These are phyloP conservation scores for Lordiphosa andalusiaca DNA, from an alignment of 2,888 invertebrate species.

Conservation along the genomic window DNA sequence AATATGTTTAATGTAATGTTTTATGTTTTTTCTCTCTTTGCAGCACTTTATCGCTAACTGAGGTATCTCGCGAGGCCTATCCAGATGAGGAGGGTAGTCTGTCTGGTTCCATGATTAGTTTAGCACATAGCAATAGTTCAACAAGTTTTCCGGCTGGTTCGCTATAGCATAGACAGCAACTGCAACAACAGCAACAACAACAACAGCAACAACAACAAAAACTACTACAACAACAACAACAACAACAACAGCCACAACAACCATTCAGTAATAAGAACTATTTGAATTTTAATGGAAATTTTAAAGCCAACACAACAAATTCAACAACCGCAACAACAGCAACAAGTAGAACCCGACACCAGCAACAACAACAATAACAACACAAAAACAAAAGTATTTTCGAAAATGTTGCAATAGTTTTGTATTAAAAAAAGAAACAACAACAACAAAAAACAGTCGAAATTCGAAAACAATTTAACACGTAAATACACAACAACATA, in stretches of 20 bases:
- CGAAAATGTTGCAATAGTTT: constrained; percentile 38
- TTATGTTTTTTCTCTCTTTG: constrained; percentile 53
- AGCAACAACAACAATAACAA: constrained; percentile 66
- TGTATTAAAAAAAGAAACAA: constrained; percentile 20
- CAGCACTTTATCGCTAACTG: constrained; percentile 94
- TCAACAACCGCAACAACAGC: constrained; percentile 37
- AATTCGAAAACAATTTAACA: constrained; percentile 25
- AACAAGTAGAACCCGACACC: constrained; percentile 45
- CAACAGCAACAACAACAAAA: constrained; percentile 38
- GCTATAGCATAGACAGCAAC: constrained; percentile 82
- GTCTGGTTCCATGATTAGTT: constrained; percentile 96
- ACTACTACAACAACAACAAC: constrained; percentile 36
- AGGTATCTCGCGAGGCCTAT: constrained; percentile 93
- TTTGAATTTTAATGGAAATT: constrained; percentile 77
- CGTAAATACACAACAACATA: constrained; percentile 33
- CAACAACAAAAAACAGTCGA: background rate
- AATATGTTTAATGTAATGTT: too few relatives aligned
- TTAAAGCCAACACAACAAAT: constrained; percentile 56
- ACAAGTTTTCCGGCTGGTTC: constrained; percentile 93
- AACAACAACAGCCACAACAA: constrained; percentile 34
- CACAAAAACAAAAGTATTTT: constrained; percentile 48
- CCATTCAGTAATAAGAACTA: constrained; percentile 59
- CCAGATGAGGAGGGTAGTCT: constrained; percentile 95
- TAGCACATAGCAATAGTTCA: constrained; percentile 97
- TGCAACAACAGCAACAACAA: constrained; percentile 36